Evolutionary conservation across 2,888 invertebrate species (phyloP).

Genomic region (Parascotia fuliginaria): DNA sequence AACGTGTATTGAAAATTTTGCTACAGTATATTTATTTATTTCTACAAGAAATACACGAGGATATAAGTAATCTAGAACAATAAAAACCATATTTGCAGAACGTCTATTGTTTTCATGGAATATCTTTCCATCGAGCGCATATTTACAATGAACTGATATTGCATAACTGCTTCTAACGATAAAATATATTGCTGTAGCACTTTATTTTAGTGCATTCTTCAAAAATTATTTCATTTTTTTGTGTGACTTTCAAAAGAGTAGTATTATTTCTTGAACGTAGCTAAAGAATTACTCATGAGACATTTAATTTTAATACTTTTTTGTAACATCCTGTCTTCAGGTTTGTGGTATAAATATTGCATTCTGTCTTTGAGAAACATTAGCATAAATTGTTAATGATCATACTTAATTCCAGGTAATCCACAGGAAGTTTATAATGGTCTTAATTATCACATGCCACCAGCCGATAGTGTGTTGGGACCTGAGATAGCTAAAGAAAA

Average conservation of each 20-base stretch:
- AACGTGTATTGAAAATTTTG: too few relatives aligned
- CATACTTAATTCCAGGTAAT: conserved; percentile 23
- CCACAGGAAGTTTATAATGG: conserved; percentile 14
- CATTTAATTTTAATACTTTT: conserved; percentile 27
- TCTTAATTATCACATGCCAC: conserved; percentile 8
- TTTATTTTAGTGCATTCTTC: conserved; percentile 30
- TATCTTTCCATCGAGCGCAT: conserved; percentile 69
- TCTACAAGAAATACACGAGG: conserved; percentile 15
- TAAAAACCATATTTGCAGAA: conserved; percentile 67
- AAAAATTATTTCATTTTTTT: conserved; percentile 29
- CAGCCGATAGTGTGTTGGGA: neutral
- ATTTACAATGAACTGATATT: conserved; percentile 70
- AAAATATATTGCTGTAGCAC: conserved; percentile 50
- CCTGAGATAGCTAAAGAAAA: neutral
- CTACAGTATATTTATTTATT: neutral
- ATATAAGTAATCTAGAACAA: conserved; percentile 50
- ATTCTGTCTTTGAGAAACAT: neutral
- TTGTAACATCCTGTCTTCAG: conserved; percentile 28
- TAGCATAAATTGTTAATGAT: neutral
- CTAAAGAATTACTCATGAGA: conserved; percentile 23
- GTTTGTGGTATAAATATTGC: conserved; percentile 13
- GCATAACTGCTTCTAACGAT: conserved; percentile 64
- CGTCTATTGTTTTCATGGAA: conserved; percentile 70
- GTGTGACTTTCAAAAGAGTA: neutral
- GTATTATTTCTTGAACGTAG: neutral